Evolutionary conservation across 2,113 vertebrate genomes (phyloP).

Genomic region (Aleadryas rufinucha): DNA sequence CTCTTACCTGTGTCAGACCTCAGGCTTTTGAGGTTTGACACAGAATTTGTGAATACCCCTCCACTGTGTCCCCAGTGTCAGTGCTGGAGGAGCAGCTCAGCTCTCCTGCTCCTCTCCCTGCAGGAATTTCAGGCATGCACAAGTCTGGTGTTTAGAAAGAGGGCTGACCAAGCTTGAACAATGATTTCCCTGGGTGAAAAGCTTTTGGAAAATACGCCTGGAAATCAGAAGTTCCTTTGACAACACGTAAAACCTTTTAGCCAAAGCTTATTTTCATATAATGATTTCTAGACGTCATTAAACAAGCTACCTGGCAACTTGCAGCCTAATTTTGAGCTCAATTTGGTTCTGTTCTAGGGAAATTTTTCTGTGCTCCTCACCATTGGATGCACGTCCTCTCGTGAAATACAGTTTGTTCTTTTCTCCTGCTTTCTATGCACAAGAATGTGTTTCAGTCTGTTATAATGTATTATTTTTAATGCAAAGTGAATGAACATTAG

Average conservation of each 20-base stretch:
- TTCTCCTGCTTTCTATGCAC: not conserved
- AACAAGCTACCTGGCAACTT: slow-evolving; percentile 9
- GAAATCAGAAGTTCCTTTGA: not conserved
- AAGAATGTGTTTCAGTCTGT: not conserved
- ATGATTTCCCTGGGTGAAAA: not conserved
- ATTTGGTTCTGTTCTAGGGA: not conserved
- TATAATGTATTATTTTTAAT: not conserved
- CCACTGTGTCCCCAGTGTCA: accelerated
- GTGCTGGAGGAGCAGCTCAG: not conserved
- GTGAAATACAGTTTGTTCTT: not conserved
- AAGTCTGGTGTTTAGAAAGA: not conserved
- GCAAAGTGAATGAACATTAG: not conserved
- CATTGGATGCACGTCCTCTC: not conserved
- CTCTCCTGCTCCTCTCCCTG: not conserved
- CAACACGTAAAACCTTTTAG: not conserved
- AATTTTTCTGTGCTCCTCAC: not conserved
- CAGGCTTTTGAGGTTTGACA: not conserved
- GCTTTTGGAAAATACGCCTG: not conserved
- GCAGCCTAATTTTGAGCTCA: not conserved
- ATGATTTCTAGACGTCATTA: not conserved
- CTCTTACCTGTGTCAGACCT: not conserved
- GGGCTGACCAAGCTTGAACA: not conserved
- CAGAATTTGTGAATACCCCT: not conserved
- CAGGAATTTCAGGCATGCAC: not conserved
- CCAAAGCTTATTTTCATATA: not conserved